These are phyloP conservation scores for Xenopus borealis DNA, from an alignment of 2,113 vertebrate species.

Conservation along the genomic window DNA sequence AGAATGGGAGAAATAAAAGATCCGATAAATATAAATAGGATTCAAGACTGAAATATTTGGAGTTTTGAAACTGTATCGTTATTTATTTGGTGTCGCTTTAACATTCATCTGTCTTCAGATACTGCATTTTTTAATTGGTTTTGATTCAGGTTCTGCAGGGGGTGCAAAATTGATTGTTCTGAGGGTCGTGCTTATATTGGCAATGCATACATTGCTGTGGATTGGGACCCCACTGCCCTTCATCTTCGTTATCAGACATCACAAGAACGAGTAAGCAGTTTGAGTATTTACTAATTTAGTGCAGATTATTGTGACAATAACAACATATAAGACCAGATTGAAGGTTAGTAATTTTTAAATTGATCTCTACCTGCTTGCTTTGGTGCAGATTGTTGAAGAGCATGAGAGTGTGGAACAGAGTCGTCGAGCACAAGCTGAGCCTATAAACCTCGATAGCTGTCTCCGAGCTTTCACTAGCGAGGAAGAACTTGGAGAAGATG, in stretches of 20 bases:
- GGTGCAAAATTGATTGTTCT: slow-evolving; percentile 87
- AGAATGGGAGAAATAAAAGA: too few species aligned
- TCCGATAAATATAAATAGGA: too few species aligned
- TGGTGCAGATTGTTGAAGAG: slow-evolving; percentile 84
- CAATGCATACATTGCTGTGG: slow-evolving; percentile 92
- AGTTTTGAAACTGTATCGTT: too few species aligned
- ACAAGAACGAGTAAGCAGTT: slow-evolving; percentile 84
- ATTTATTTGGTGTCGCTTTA: too few species aligned
- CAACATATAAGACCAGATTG: too few species aligned
- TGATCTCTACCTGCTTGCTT: not conserved
- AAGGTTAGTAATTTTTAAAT: too few species aligned
- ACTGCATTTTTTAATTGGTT: not conserved
- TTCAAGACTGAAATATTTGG: too few species aligned
- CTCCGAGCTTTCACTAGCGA: slow-evolving; percentile 93
- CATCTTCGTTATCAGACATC: slow-evolving; percentile 98
- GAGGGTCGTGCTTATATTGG: slow-evolving; percentile 86
- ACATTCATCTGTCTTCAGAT: not conserved
- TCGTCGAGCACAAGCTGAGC: slow-evolving; percentile 88
- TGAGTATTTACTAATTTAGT: not conserved
- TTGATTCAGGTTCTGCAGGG: slow-evolving; percentile 83
- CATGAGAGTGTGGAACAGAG: slow-evolving; percentile 93
- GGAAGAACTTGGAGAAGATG: slow-evolving; percentile 93
- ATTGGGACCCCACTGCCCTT: slow-evolving; percentile 96
- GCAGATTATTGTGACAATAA: too few species aligned
- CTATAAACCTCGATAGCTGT: slow-evolving; percentile 95